Base-by-base conservation (phyloP, 2,113 vertebrate species). In the Zootoca vivipara region DNA sequence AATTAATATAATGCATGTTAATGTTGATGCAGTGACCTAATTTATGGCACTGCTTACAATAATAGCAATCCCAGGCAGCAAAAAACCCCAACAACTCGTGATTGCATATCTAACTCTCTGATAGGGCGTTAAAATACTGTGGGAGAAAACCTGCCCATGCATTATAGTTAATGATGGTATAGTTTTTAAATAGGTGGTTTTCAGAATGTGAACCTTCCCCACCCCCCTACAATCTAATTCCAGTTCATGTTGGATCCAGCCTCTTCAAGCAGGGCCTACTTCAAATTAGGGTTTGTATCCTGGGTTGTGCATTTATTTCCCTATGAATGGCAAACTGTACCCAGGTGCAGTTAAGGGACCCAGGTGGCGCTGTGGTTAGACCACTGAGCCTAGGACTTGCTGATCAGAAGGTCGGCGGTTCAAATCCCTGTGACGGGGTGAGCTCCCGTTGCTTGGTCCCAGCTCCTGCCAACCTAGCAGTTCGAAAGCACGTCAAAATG, bases 1-100 rank as follows among this genome's bases (percentile, higher is more conserved):
- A 90, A 92, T 89, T 89, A 94, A 4, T 85, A 91, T 91, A 90
- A 93, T 84, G 4, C 56, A 92, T 82, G 85, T 90, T 78, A 80
- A 73, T 64, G 72, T 52, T 86, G 35, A 33, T 64, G n/a, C 30
- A 87, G 18, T 78, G 18, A 83, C 83, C 88, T 7, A 38, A 6
- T 80, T 80, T 30, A 73, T 7, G 90, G 18, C 7, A 42, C 13
- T 46, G 18, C 28, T n/a, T 9, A 64, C 13, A 74, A 62, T 33
- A 40, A 62, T 62, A 85, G 9, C 70, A 58, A 62, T 40, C 74
- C 7, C 20, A 33, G 56, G 8, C 24, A 24, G 58, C 3, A 64
- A 85, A 88, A 85, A 69, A 82, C 3, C 10, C 46, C 46, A 10
- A 42, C 46, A 2, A 12, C 8, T 42, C 74, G 40, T 75, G 77